Percentiles rank a stretch among this genome's conserved stretches.
Conservation (phyloP, 2,888 invertebrate genomes). For the Andrena bucephala region DNA sequence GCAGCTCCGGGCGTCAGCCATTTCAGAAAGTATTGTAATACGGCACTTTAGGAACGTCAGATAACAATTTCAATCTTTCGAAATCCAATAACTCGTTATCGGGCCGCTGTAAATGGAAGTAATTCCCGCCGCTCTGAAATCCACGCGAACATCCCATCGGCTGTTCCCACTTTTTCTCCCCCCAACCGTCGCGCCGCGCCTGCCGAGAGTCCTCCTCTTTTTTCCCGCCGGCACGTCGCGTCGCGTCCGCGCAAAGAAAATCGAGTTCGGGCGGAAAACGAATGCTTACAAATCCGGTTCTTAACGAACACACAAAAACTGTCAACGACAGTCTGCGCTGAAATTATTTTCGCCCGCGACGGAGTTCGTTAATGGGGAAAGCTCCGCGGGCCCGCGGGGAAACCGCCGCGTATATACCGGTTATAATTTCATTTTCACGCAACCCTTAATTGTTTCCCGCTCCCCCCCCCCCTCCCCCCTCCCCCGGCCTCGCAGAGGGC, state of each 20-base stretch:
- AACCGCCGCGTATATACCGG: constrained; percentile 25
- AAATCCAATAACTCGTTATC: constrained; percentile 74
- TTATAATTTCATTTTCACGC: constrained; percentile 58
- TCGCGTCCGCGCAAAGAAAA: constrained; percentile 64
- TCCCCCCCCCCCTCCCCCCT: no score
- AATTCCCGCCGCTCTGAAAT: constrained; percentile 71
- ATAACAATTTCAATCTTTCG: constrained; percentile 72
- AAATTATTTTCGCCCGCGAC: constrained; percentile 65
- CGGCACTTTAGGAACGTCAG: constrained; percentile 62
- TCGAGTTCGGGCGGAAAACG: constrained; percentile 69
- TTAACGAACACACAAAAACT: constrained; percentile 70
- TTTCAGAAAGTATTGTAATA: constrained; percentile 61
- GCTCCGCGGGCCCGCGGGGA: constrained; percentile 10
- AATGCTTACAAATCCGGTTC: constrained; percentile 71
- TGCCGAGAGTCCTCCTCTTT: constrained; percentile 11
- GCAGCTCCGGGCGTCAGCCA: constrained; percentile 47
- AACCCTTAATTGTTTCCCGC: constrained; percentile 46
- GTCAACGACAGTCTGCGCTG: constrained; percentile 65
- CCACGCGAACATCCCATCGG: constrained; percentile 57
- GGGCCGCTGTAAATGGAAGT: constrained; percentile 70
- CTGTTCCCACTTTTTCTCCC: constrained; percentile 28
- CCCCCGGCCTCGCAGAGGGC: background rate
- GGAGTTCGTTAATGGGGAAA: constrained; percentile 59
- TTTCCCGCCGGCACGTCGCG: constrained; percentile 14
- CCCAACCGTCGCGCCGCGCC: background rate